Evolutionary conservation across 2,797 vertebrate genomes (phyloP), one percentile per base, ranked within the genome.

Genomic region (Danio choprae): DNA sequence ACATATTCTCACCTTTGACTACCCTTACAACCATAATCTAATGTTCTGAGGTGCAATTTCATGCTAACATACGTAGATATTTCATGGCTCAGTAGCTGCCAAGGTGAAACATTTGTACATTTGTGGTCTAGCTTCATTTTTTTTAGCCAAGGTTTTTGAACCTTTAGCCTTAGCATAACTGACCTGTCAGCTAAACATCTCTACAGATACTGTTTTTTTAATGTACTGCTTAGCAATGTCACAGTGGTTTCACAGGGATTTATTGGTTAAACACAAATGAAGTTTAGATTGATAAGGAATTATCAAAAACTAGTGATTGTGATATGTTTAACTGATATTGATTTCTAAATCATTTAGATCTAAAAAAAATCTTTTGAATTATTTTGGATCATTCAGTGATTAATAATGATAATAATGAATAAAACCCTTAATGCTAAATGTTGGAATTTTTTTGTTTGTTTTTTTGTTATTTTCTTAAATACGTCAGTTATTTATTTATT

Each of bases 1-100:
- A 65, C 75, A 64, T 59, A 65, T 81, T 69, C 77, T 48, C 58
- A 77, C 59, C 51, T 73, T 20, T 40, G 29, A 73, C 59, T 78
- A 50, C 46, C 46, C 12, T 74, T 40, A 29, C 43, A 62, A 48
- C 29, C 20, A 69, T 84, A 62, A 70, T 56, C 69, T 65, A 64
- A 68, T 59, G 53, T 77, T 77, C 11, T 68, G 22, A 50, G 46
- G 53, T 59, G 43, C 64, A 59, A 69, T 77, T 77, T 69, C 43
- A 59, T 69, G 43, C 75, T 46, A 38, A 18, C 41, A 20, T 69
- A 38, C 3, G 13, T 48, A 41, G 43, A 69, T 77, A 22, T 68
- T 67, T 77, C 10, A 58, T 59, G 63, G n/a, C 29, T 58, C 44
- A 70, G 15, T 40, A 20, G 53, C 36, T n/a, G 16, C 16, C 43